Conservation (phyloP, 2,888 invertebrate species). For the Agriotes lineatus region DNA sequence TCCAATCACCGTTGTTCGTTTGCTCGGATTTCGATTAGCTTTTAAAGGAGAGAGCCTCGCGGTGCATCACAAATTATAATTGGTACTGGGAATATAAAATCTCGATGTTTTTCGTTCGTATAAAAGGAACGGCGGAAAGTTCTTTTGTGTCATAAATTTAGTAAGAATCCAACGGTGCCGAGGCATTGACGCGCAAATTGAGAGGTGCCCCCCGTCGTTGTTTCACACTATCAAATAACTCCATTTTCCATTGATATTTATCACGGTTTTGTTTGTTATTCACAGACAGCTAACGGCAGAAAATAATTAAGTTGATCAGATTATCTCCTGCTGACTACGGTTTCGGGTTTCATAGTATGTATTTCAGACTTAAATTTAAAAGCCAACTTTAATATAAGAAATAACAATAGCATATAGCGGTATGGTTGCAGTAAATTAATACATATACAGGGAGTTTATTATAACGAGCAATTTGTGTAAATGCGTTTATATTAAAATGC, state of each 20-base stretch:
- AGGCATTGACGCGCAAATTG: conserved; percentile 33
- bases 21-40: neutral
- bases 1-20: no score
- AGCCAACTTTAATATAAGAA: no score
- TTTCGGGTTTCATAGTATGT: neutral
- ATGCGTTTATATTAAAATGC: no score
- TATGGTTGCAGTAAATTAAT: no score
- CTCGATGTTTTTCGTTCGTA: neutral
- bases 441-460: no score
- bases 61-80: neutral
- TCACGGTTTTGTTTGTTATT: conserved; percentile 17
- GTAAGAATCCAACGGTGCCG: conserved; percentile 9
- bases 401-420: no score
- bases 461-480: no score
- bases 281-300: neutral
- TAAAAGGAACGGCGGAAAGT: conserved; percentile 7
- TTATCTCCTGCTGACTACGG: neutral
- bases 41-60: neutral
- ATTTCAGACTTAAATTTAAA: neutral
- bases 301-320: conserved; percentile 10
- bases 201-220: conserved; percentile 31
- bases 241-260: conserved; percentile 28
- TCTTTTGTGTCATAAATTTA: neutral
- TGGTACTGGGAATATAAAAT: neutral
- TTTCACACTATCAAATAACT: conserved; percentile 37